Conservation (phyloP, 2,113 vertebrate species). For the Desmodus rotundus region DNA sequence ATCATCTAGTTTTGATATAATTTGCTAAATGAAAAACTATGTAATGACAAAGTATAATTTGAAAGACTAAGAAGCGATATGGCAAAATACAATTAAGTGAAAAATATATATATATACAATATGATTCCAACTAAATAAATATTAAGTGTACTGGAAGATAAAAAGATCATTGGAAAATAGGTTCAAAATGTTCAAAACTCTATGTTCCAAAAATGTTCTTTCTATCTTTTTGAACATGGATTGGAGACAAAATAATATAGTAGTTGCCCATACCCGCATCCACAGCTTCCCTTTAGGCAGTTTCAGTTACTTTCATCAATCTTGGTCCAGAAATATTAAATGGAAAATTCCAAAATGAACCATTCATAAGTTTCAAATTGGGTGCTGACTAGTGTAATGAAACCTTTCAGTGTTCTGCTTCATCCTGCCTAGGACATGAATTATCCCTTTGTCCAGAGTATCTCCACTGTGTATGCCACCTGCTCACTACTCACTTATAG, state of each 20-base stretch:
- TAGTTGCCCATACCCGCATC: background rate
- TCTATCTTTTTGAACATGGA: background rate
- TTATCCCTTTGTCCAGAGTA: background rate
- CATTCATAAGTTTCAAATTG: background rate
- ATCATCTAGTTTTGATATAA: background rate
- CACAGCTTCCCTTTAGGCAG: background rate
- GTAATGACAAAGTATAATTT: background rate
- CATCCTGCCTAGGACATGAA: background rate
- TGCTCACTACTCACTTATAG: background rate
- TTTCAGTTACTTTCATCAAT: background rate
- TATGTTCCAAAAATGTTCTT: background rate
- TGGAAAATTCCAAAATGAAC: background rate
- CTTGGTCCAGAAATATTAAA: background rate
- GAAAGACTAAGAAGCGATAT: background rate
- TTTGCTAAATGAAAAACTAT: background rate
- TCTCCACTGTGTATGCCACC: background rate
- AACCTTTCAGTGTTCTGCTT: background rate
- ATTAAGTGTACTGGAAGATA: background rate
- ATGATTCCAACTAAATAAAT: background rate
- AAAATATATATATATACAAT: background rate
- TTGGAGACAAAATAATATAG: background rate
- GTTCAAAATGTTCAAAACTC: background rate
- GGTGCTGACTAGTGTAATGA: background rate
- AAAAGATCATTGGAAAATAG: background rate
- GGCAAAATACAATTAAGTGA: background rate